Evolutionary conservation across 2,113 vertebrate species (phyloP).

Genomic region (Cinclus cinclus): DNA sequence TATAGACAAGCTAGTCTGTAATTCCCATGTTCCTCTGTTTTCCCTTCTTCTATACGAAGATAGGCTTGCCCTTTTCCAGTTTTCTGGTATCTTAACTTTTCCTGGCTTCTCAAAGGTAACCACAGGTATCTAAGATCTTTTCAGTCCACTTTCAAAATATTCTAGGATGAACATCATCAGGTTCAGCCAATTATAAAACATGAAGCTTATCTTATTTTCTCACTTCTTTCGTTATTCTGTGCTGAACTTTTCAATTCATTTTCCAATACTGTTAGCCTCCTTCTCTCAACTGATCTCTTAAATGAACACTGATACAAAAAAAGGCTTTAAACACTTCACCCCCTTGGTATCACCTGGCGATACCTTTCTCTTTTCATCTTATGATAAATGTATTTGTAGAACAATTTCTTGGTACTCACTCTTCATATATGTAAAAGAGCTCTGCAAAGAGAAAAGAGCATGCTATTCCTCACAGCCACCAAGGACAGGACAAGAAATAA

Average conservation of each 20-base stretch:
- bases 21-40: neutral
- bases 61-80: neutral
- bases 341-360: neutral
- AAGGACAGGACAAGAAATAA: slow-evolving; percentile 38
- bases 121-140: slow-evolving; percentile 27
- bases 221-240: slow-evolving; percentile 3
- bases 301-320: slow-evolving; percentile 21
- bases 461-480: neutral
- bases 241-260: slow-evolving; percentile 16
- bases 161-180: slow-evolving; percentile 46
- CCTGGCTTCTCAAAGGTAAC: slow-evolving; percentile 10
- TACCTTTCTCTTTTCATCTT: slow-evolving; percentile 44
- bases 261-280: slow-evolving; percentile 14
- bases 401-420: slow-evolving; percentile 22
- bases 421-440: slow-evolving; percentile 47
- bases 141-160: slow-evolving; percentile 32
- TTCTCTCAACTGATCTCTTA: slow-evolving; percentile 46
- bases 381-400: slow-evolving; percentile 43
- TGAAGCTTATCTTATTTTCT: slow-evolving; percentile 37
- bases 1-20: neutral
- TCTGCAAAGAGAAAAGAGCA: slow-evolving; percentile 32
- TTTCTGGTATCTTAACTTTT: slow-evolving; percentile 1
- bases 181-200: slow-evolving; percentile 58
- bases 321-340: slow-evolving; percentile 44
- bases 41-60: neutral